Evolutionary conservation across 2,113 vertebrate species (phyloP).

Genomic region (Neopipo cinnamomea): DNA sequence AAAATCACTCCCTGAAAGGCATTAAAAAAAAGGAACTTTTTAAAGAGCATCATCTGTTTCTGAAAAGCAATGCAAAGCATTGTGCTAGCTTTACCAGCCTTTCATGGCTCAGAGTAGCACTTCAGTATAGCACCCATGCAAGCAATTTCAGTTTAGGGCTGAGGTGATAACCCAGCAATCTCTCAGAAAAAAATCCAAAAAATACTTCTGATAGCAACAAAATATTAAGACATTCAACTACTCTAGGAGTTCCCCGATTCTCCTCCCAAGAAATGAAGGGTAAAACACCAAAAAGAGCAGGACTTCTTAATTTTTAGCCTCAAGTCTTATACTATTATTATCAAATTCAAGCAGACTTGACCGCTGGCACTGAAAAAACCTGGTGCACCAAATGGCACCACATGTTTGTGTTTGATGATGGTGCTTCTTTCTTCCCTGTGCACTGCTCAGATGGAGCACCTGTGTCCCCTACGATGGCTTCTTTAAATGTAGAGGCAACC

Average conservation of each 20-base stretch:
- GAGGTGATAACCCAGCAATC: background rate
- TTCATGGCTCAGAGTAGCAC: background rate
- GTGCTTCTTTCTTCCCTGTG: background rate
- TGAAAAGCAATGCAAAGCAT: background rate
- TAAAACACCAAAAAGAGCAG: background rate
- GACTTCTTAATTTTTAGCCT: background rate
- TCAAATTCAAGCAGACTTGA: background rate
- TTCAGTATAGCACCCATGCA: background rate
- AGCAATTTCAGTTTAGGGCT: background rate
- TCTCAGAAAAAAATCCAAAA: background rate
- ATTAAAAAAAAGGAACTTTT: background rate
- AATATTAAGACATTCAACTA: background rate
- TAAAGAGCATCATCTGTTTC: background rate
- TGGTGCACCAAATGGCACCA: background rate
- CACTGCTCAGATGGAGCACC: background rate
- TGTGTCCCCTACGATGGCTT: fast-evolving
- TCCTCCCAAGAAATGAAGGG: background rate
- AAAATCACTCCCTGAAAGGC: background rate
- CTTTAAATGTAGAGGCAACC: background rate
- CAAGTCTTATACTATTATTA: background rate
- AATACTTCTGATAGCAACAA: background rate
- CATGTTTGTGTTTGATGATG: background rate
- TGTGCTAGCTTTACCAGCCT: background rate
- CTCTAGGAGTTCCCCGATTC: background rate
- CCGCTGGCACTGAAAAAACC: background rate